Percentiles rank a stretch among this genome's conserved stretches.
phyloP scores from a whole-genome alignment of 2,888 invertebrate genomes.

The Gordius sp. region DNA sequence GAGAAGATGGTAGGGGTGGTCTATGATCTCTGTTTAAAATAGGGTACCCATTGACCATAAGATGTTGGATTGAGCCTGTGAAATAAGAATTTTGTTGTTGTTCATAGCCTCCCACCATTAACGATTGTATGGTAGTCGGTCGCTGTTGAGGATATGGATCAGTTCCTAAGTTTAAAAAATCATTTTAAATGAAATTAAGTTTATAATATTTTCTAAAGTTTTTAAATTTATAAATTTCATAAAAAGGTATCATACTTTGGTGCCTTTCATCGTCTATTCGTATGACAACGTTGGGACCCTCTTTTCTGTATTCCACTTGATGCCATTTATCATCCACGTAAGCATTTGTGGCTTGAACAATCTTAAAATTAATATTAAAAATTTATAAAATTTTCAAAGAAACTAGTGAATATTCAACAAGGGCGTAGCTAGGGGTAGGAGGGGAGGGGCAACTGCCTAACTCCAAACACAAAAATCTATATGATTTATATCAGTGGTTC shows the following conservation, averaged over 20 bases:
- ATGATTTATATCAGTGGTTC: no score
- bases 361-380: constrained; percentile 9
- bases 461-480: no score
- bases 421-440: no score
- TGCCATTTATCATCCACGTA: constrained; percentile 14
- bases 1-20: neutral
- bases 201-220: neutral
- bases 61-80: constrained; percentile 4
- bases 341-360: neutral
- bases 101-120: neutral
- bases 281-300: neutral
- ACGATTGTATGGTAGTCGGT: constrained; percentile 1
- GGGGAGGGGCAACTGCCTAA: no score
- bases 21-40: neutral
- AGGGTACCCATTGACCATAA: constrained; percentile 3
- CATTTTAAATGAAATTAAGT: neutral
- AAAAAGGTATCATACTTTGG: neutral
- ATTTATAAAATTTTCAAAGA: no score
- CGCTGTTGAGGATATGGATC: neutral
- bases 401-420: no score
- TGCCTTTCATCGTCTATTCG: constrained; percentile 9
- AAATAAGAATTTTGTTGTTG: neutral
- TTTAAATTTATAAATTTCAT: neutral
- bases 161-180: neutral
- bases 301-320: constrained; percentile 8